Conservation (phyloP, 1,140 invertebrate species). For the Bombus superbus region DNA sequence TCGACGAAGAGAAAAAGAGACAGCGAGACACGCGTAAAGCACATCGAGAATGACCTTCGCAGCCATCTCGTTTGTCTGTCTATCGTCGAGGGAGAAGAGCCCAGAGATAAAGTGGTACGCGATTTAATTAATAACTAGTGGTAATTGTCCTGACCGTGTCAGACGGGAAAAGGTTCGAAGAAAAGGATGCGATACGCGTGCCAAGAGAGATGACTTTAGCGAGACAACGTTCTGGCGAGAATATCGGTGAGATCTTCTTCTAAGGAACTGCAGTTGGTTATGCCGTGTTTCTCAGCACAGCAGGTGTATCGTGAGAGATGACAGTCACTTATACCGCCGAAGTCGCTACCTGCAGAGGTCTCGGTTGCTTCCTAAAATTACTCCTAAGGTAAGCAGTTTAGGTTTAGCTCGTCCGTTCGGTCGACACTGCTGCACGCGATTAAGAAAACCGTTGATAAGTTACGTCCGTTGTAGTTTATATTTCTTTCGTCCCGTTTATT, state of each 20-base stretch:
- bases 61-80: slow-evolving; percentile 14
- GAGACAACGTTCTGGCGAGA: not conserved
- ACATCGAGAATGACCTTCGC: slow-evolving; percentile 46
- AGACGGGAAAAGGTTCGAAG: not conserved
- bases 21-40: slow-evolving; percentile 2
- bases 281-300: not conserved
- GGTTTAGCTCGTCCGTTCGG: not conserved
- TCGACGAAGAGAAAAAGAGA: not conserved
- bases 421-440: too few relatives aligned
- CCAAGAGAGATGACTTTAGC: slow-evolving; percentile 14
- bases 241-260: slow-evolving; percentile 5
- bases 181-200: not conserved
- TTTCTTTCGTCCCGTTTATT: too few relatives aligned
- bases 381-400: slow-evolving; percentile 86
- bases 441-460: not conserved
- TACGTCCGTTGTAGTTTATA: not conserved
- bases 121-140: slow-evolving; percentile 25
- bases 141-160: not conserved
- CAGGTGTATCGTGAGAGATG: slow-evolving; percentile 82
- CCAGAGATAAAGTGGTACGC: slow-evolving; percentile 26
- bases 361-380: slow-evolving; percentile 93
- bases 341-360: slow-evolving; percentile 93
- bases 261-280: slow-evolving; percentile 6
- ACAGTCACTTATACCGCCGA: slow-evolving; percentile 94
- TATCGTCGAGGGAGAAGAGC: slow-evolving; percentile 20